Percentiles rank a stretch among this genome's conserved stretches.
Conservation (phyloP, 2,888 invertebrate species). For the Diaprepes abbreviatus region DNA sequence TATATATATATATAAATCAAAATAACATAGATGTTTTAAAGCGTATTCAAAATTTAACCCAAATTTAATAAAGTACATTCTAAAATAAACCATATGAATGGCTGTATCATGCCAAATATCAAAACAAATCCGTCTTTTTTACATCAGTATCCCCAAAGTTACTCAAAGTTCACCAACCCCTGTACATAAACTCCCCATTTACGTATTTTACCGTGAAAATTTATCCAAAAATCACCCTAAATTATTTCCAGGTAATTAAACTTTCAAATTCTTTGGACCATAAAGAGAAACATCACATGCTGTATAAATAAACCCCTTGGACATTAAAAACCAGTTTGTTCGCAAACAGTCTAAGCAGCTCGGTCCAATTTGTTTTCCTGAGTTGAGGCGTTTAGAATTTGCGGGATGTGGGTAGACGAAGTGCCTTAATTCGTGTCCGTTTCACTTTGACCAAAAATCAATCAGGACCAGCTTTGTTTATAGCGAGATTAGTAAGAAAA, state of each 20-base stretch:
- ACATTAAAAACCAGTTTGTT: slow-evolving; percentile 17
- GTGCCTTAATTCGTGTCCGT: slow-evolving; percentile 6
- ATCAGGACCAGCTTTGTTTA: slow-evolving; percentile 9
- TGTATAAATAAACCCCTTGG: slow-evolving; percentile 23
- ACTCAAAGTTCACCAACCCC: slow-evolving; percentile 11
- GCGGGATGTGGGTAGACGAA: neutral
- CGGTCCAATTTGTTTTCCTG: neutral
- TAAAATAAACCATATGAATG: too few relatives aligned
- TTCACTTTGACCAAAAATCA: slow-evolving; percentile 15
- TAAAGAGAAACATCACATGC: slow-evolving; percentile 35
- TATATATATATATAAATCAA: too few relatives aligned
- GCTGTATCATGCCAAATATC: too few relatives aligned
- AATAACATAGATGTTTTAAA: too few relatives aligned
- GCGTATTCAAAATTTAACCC: too few relatives aligned
- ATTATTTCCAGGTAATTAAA: slow-evolving; percentile 34
- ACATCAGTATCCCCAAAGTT: neutral
- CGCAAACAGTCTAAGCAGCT: neutral
- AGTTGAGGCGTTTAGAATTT: slow-evolving; percentile 7
- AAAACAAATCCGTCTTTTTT: neutral
- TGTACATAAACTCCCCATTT: neutral
- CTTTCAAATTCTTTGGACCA: slow-evolving; percentile 28
- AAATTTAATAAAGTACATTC: too few relatives aligned
- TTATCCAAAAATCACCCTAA: slow-evolving; percentile 8
- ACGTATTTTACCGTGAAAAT: neutral
- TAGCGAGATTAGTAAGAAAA: neutral